Evolutionary conservation across 2,797 vertebrate species (phyloP), one percentile per base, ranked within the genome.

Genomic region (Miichthys miiuy): DNA sequence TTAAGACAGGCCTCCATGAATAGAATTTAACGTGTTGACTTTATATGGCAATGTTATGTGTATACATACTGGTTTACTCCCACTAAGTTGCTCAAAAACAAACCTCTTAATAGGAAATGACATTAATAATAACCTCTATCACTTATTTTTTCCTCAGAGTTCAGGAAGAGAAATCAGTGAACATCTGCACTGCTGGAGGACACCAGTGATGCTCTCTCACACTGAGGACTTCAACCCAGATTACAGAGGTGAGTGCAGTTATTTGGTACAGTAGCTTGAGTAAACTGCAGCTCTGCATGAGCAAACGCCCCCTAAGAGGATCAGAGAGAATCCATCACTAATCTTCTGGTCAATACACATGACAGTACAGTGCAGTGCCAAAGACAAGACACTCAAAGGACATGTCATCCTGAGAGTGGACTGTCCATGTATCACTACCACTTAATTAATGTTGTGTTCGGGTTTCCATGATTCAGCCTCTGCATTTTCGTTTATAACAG

Each of bases 251-350:
- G 89, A 93, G 92, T 90, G 78, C 62, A 77, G 81, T 83, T 78
- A 81, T 86, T 88, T 87, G 74, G 75, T 81, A 68, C 56, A 68
- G 61, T 73, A 63, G 27, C 82, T 79, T 68, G 82, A 84, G 84
- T 89, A 74, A 75, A 72, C 80, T 72, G 86, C 77, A 79, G 83
- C 74, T 85, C 86, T 85, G 77, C 91, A 91, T 91, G 86, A 87
- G 85, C 84, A 91, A 90, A 91, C 79, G 14, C 77, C 76, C 72
- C 65, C 42, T 94, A 92, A 94, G 90, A 92, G 94, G 93, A 94
- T 94, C 89, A 92, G 69, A 62, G 77, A 75, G 85, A 88, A 91
- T 89, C 89, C 85, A 85, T 72, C 50, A 16, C 81, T 95, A 94
- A 94, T 93, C 93, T 86, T 58, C 85, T 85, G 74, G 86, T 90